Percentiles rank a stretch among this genome's conserved stretches.
phyloP scores from a whole-genome alignment of 2,888 invertebrate genomes.

The Sphecodes monilicornis region DNA sequence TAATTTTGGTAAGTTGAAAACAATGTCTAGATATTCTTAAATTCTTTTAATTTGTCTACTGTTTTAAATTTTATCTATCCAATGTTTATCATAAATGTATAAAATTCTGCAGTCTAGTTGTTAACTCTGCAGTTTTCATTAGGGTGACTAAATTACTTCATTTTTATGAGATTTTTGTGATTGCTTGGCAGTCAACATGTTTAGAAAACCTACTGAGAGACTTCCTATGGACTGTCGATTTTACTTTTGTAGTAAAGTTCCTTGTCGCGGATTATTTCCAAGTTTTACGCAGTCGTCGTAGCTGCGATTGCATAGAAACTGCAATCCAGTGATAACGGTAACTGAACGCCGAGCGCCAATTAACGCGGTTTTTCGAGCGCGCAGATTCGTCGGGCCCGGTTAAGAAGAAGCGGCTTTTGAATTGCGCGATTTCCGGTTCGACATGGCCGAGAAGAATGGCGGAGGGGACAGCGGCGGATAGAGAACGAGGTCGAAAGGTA shows the following conservation, averaged over 20 bases:
- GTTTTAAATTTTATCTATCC: too few relatives aligned
- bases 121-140: too few relatives aligned
- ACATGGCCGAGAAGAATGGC: conserved; percentile 54
- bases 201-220: too few relatives aligned
- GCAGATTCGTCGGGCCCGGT: conserved; percentile 42
- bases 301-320: neutral
- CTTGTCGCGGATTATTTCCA: neutral
- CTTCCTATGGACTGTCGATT: neutral
- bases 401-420: conserved; percentile 65
- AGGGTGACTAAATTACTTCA: too few relatives aligned
- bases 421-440: conserved; percentile 70
- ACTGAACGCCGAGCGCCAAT: conserved; percentile 38
- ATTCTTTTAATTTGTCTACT: too few relatives aligned
- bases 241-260: neutral
- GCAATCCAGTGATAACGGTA: conserved; percentile 19
- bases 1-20: too few relatives aligned
- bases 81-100: too few relatives aligned
- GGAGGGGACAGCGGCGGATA: conserved; percentile 19
- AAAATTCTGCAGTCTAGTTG: too few relatives aligned
- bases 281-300: neutral
- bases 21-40: too few relatives aligned
- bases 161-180: too few relatives aligned
- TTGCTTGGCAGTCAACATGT: too few relatives aligned
- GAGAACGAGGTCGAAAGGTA: conserved; percentile 56
- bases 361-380: conserved; percentile 60